Base-by-base conservation (phyloP, 2,113 vertebrate genomes). In the Rhineura floridana region DNA sequence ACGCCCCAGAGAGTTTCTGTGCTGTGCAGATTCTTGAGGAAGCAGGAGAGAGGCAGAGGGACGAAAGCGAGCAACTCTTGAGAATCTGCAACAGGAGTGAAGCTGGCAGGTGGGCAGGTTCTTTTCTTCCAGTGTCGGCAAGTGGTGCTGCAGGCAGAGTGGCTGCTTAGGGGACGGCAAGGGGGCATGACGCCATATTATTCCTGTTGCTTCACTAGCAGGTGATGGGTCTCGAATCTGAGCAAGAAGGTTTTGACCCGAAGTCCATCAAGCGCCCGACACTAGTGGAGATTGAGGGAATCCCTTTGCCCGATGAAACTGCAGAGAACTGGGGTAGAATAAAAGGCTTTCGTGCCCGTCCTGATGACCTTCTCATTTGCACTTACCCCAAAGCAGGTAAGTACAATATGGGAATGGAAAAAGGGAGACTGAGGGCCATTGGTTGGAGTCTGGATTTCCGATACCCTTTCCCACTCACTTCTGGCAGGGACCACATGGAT, bases 401-500 rank as follows among this genome's bases (percentile, higher is more conserved):
- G 50, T 52, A 25, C 36, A 90, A 10, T 28, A 46, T 75, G 39
- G 48, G 28, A 25, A 62, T 2, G 44, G 4, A 44, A 52, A 28
- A 30, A 28, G 83, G 33, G 80, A 28, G 62, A 9, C 21, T 2
- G 65, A 44, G 44, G 69, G 23, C 7, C 44, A 83, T 15, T 4
- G 78, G 73, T 59, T n/a, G 12, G 36, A 46, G 33, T 62, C 15
- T 63, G 7, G 23, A 76, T 70, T 85, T 36, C 42, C 48, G 8
- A 7, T 97, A 96, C 95, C 95, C 95, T 96, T 96, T 96, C 96
- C 48, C 25, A 23, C 67, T 39, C 33, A 10, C 77, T 55, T 1
- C 39, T 21, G 9, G 9, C 55, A 98, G 97, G 98, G 25, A 98
- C 97, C 48, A 98, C 97, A 0, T 98, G 98, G 97, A 96, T 96